Evolutionary conservation across 2,888 invertebrate genomes (phyloP), one percentile per base, ranked within the genome.

Genomic region (Apoderus coryli): DNA sequence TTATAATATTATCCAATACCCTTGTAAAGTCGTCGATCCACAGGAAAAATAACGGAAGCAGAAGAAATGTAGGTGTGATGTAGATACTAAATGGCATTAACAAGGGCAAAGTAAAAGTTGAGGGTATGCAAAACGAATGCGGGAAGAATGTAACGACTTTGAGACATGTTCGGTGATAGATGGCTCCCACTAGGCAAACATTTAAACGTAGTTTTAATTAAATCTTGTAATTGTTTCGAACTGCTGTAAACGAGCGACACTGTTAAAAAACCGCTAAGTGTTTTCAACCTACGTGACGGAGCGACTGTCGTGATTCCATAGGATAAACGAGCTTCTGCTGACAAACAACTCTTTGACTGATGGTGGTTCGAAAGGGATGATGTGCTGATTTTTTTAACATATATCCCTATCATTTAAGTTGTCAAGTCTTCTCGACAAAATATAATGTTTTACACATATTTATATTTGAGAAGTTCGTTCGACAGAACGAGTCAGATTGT

Each of bases 181-280:
- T 59, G 57, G 54, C 53, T 56, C 54, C 55, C 56, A 51, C 48
- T 50, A 54, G 55, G 48, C 53, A 53, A n/a, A 46, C 49, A 53
- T 53, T 56, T 50, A 49, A 54, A 52, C 56, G 51, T 54, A 58
- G 56, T 59, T 60, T 59, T 59, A 59, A 60, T 60, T 60, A 60
- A 60, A 59, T 59, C 56, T 53, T 51, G 58, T 59, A 59, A 59
- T 59, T 60, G 58, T 59, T 58, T 53, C 42, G 45, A 47, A 41
- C 56, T 48, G 51, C 52, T 48, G 38, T 43, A 40, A 33, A 40
- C 27, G 37, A 31, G 39, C 45, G 50, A 50, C 48, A 50, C 44
- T 35, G 37, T 41, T 51, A 51, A 57, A 57, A 56, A 56, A 56
- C 54, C 54, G 50, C 54, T 54, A 54, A 56, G 52, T 53, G 52